Base-by-base conservation (phyloP, 2,113 vertebrate genomes). In the Macrotus californicus region DNA sequence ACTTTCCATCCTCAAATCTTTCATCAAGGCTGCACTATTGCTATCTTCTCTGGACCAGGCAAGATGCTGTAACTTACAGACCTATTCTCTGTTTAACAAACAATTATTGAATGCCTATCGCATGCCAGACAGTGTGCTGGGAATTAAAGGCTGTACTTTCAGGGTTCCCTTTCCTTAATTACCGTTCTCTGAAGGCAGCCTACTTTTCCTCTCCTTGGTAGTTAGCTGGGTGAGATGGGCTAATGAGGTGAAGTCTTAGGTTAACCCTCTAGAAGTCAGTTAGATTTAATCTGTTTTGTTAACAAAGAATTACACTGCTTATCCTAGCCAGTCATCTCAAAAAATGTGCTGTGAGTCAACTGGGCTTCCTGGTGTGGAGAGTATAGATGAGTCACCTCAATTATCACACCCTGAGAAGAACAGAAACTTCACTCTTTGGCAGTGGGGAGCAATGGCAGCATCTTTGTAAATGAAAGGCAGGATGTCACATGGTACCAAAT, bases 291-390 rank as follows among this genome's bases (percentile, higher is more conserved):
- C 87, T 82, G 8, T 77, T 96, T 89, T 54, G 31, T 80, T 89
- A 77, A 92, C 69, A 48, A 84, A 93, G 52, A 87, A 72, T 39
- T 83, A 61, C 43, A 21, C 24, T 31, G 94, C 15, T 81, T 61
- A 54, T 73, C n/a, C n/a, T 75, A 90, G 59, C 76, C 22, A 92
- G 94, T 93, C 91, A 96, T 97, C 66, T 94, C 36, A 84, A 81
- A 92, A 94, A 97, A 36, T 29, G n/a, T 67, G 81, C 26, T 85
- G 88, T 97, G 89, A 94, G 59, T 96, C 95, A 97, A 26, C n/a
- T 29, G 39, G 7, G 16, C 61, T 95, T 96, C 76, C 67, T 48
- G 43, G 21, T 72, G 26, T 56, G 43, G 69, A 89, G 22, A 80
- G 39, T 18, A 14, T n/a, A 43, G 50, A 69, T 97, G 93, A 97